phyloP scores from a whole-genome alignment of 2,797 vertebrate genomes.

The Neosilurus mollespiculum region DNA sequence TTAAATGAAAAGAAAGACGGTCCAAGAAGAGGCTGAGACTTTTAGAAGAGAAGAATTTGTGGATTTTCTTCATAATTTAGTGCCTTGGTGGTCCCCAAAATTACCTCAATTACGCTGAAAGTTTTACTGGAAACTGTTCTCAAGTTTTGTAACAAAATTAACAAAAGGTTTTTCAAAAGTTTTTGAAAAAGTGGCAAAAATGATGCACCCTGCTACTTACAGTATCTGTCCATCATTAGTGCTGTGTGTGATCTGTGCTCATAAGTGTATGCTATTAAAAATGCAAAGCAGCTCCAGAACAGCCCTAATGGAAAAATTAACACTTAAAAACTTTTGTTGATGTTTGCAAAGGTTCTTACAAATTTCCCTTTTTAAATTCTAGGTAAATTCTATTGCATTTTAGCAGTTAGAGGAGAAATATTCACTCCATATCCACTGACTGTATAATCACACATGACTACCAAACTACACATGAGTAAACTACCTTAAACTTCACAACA shows the following conservation, averaged over 20 bases:
- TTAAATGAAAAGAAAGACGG: no score
- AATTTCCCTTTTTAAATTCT: background rate
- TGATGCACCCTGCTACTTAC: no score
- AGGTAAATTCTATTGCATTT: background rate
- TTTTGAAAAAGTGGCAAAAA: no score
- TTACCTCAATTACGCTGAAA: no score
- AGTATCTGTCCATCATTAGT: constrained; percentile 67
- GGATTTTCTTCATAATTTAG: no score
- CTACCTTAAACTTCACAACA: background rate
- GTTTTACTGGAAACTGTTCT: no score
- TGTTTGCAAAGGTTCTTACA: background rate
- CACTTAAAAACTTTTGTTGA: background rate
- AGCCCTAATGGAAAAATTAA: background rate
- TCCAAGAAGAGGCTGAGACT: no score
- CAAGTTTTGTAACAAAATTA: no score
- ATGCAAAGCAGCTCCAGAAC: constrained; percentile 8
- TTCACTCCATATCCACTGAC: background rate
- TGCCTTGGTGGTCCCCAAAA: no score
- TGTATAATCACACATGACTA: background rate
- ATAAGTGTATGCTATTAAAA: background rate
- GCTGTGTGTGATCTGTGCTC: background rate
- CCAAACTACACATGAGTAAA: background rate
- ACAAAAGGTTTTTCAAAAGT: no score
- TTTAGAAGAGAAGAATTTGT: no score
- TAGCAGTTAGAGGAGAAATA: background rate